Evolutionary conservation across 1,140 invertebrate species (phyloP).

Genomic region (Drosophila sproati): DNA sequence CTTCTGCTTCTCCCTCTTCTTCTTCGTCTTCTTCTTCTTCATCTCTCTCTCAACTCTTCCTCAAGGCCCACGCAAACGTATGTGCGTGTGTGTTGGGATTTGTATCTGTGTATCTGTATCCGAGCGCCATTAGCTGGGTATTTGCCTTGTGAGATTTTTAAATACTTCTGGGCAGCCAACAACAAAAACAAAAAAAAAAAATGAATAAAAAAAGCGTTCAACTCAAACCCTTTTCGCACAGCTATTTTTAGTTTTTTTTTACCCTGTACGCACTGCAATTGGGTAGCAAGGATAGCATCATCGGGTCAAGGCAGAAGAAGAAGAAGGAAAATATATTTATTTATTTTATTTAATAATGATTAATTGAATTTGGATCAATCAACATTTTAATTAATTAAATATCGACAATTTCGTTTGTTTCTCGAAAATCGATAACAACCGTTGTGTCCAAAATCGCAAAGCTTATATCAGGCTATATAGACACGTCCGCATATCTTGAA

Average conservation of each 20-base stretch:
- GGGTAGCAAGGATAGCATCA: too few relatives aligned
- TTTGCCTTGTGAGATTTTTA: constrained; percentile 74
- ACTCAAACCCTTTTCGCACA: constrained; percentile 45
- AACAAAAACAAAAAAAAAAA: constrained; percentile 20
- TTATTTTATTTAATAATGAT: too few relatives aligned
- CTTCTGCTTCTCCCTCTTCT: constrained; percentile 12
- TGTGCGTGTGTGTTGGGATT: not conserved
- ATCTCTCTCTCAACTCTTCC: constrained; percentile 56
- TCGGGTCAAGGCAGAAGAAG: too few relatives aligned
- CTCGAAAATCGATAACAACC: too few relatives aligned
- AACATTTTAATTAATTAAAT: too few relatives aligned
- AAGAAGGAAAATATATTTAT: too few relatives aligned
- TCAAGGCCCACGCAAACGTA: constrained; percentile 59
- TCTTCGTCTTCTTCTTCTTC: not conserved
- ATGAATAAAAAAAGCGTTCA: not conserved
- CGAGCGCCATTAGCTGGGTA: constrained; percentile 70
- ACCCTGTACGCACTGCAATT: too few relatives aligned
- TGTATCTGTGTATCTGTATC: constrained; percentile 47
- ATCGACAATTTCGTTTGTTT: too few relatives aligned
- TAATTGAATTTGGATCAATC: too few relatives aligned
- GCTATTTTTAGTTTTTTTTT: constrained; percentile 65
- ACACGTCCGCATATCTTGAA: too few relatives aligned
- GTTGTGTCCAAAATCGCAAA: too few relatives aligned
- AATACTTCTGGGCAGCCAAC: constrained; percentile 67
- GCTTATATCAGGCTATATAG: too few relatives aligned